Evolutionary conservation across 1,140 invertebrate species (phyloP), one percentile per base, ranked within the genome.

Genomic region (Drosophila insularis): DNA sequence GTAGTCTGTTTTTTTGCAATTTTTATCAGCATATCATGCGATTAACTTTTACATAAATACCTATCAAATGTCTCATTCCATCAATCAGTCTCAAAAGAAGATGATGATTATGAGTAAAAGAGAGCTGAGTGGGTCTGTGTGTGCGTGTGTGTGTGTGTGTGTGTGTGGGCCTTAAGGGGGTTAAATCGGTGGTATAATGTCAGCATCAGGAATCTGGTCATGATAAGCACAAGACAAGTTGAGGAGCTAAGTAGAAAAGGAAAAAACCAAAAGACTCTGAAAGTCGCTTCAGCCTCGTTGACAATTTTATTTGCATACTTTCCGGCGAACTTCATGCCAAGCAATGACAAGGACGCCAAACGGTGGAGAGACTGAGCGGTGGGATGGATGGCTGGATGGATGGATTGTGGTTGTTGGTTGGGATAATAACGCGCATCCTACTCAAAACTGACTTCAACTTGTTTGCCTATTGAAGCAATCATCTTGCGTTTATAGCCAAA

Each of bases 281-380:
- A 40, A 66, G 50, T 54, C 67, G 66, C 46, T 63, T 54, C 50
- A 70, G 73, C 21, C 56, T 55, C 69, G 75, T 78, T 79, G 77
- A 79, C 75, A 78, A 79, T 79, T 79, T 78, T 78, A 78, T 79
- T 78, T 78, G 75, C 77, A 78, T 78, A 69, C 75, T 78, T 64
- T 70, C 62, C 35, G 75, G 60, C 75, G 35, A 61, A 40, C 35
- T 60, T 40, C 43, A 50, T 50, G 43, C 43, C 43, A 46, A 46
- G 43, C 43, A 17, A 46, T 17, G 43, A 50, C 43, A 50, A 19
- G 19, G 43, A 50, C 40, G 17, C 40, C 40, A 43, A 1, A 7
- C 17, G 6, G 14, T 1, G 35, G 2, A 37, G 1, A 7, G 17
- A n/a, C n/a, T n/a, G n/a, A n/a, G n/a, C n/a, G n/a, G 17, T 10